Evolutionary conservation across 2,113 vertebrate species (phyloP).

Genomic region (Labeo catla): DNA sequence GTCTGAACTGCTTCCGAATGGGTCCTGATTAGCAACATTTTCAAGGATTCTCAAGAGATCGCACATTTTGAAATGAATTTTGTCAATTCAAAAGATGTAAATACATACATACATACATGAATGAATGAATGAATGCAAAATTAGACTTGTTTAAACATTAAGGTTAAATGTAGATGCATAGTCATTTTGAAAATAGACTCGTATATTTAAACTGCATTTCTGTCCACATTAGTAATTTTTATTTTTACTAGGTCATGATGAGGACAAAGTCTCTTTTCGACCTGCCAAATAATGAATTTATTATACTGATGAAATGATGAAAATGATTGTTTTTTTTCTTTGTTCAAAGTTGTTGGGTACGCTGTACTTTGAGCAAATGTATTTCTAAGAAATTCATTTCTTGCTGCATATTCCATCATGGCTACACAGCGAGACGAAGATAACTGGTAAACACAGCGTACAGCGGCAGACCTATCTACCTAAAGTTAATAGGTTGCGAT

Average conservation of each 20-base stretch:
- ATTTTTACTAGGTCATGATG: not conserved
- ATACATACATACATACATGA: no score
- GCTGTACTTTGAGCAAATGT: not conserved
- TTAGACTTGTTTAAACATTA: not conserved
- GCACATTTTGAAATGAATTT: not conserved
- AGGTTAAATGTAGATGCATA: not conserved
- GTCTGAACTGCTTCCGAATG: no score
- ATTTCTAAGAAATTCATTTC: not conserved
- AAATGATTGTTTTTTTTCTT: not conserved
- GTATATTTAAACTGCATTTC: not conserved
- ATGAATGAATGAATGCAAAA: no score
- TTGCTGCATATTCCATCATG: not conserved
- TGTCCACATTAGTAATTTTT: not conserved
- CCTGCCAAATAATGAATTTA: not conserved
- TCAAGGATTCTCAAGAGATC: not conserved
- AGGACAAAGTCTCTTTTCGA: not conserved
- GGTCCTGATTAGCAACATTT: not conserved
- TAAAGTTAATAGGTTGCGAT: slow-evolving; percentile 3
- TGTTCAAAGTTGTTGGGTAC: not conserved
- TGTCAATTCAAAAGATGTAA: not conserved
- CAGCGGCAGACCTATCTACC: not conserved
- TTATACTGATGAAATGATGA: not conserved
- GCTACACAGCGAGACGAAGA: not conserved
- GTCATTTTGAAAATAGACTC: not conserved
- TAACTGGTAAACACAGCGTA: slow-evolving; percentile 5